These are phyloP conservation scores for Oxyscelio sp. DNA, from an alignment of 2,888 invertebrate species.

Conservation along the genomic window DNA sequence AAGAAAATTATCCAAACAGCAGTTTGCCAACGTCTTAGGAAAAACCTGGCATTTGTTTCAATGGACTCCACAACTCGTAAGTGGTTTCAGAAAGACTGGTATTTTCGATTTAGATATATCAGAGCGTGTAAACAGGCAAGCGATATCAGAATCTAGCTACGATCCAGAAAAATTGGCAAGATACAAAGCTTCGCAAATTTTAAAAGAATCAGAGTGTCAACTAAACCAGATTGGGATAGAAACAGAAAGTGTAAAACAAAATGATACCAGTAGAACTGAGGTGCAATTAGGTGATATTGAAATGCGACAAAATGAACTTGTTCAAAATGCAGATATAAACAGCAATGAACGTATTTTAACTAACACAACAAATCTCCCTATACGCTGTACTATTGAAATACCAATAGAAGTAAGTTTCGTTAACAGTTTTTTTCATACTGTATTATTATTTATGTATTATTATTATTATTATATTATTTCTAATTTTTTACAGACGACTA, in stretches of 20 bases:
- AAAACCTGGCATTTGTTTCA: conserved; percentile 13
- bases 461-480: no score
- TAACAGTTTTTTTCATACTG: no score
- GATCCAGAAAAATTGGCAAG: conserved; percentile 16
- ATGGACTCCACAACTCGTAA: conserved; percentile 6
- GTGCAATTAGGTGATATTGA: no score
- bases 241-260: not conserved
- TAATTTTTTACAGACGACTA: no score
- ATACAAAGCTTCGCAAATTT: not conserved
- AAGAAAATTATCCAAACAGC: conserved; percentile 15
- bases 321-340: no score
- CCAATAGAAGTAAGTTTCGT: no score
- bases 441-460: no score
- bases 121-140: conserved; percentile 1
- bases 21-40: conserved; percentile 21
- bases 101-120: not conserved
- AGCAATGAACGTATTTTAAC: no score
- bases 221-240: not conserved
- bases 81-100: conserved; percentile 9
- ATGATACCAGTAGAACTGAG: not conserved
- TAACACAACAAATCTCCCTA: no score
- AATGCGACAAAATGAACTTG: no score
- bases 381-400: no score
- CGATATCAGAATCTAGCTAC: conserved; percentile 3
- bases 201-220: no score